Evolutionary conservation across 2,888 invertebrate genomes (phyloP), one percentile per base, ranked within the genome.

Genomic region (Hirudinaria manillensis): DNA sequence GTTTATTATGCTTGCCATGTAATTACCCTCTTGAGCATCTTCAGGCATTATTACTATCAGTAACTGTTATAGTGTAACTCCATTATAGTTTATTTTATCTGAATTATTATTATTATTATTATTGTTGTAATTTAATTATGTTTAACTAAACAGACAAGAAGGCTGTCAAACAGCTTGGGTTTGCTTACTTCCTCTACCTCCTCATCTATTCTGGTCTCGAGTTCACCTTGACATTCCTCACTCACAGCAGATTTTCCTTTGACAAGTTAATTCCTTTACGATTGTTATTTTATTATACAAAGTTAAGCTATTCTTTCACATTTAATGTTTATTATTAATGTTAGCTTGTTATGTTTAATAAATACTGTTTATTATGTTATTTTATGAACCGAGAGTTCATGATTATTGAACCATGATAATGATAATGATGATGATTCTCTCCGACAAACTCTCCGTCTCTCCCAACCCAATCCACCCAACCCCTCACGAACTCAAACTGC

Each of bases 171-270:
- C 79, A 80, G 36, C 81, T 86, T 70, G 87, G 87, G 24, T 76
- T 81, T 53, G 83, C 87, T 19, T 88, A 88, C 80, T 98, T 98
- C 85, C 86, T 94, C 16, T 98, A 95, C 87, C 88, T 97, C 78
- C 94, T 97, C 83, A 88, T 95, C 77, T 97, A 95, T 86, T 96
- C 97, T 74, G 98, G 97, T 2, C 87, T 99, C 76, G 98, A 99
- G 86, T 99, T 97, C 84, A 98, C 98, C 0, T 88, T 99, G 53
- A 95, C 97, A 74, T 99, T 99, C 87, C 88, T 98, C 70, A 95
- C 95, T 75, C 96, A 96, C 87, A 91, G 93, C 82, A 89, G 91
- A 56, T 96, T 97, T 85, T 89, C 90, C 73, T 97, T 93, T 84
- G 91, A 90, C 79, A 87, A 87, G 87, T 87, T 80, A 77, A 79